A percentile compares a stretch with the other conserved stretches of the same genome.
These are phyloP conservation scores for Nineta flava DNA, from an alignment of 2,888 invertebrate species.

Conservation along the genomic window DNA sequence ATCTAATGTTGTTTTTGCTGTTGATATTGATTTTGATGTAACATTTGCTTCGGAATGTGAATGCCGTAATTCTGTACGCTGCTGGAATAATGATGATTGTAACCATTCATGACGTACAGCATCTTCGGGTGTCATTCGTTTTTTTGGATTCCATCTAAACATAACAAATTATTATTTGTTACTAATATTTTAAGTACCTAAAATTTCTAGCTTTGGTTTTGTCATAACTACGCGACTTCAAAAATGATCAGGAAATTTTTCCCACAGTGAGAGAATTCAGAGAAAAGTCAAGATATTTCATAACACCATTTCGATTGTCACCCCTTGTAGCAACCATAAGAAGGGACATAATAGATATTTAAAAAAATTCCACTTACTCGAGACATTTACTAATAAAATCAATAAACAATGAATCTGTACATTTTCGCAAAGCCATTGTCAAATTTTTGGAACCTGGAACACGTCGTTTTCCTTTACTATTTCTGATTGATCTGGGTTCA, in stretches of 20 bases:
- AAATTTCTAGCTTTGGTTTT: not conserved
- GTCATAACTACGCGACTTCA: not conserved
- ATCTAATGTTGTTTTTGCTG: slow-evolving; percentile 4
- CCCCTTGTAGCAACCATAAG: too few relatives aligned
- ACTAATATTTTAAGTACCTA: slow-evolving; percentile 5
- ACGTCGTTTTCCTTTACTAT: slow-evolving; percentile 85
- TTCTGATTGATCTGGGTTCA: slow-evolving; percentile 77
- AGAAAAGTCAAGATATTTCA: too few relatives aligned
- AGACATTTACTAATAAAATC: slow-evolving; percentile 83
- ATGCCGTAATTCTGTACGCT: slow-evolving; percentile 26
- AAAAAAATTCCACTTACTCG: slow-evolving; percentile 49
- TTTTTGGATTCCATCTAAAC: slow-evolving; percentile 79
- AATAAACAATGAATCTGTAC: slow-evolving; percentile 75
- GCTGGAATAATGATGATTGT: slow-evolving; percentile 33
- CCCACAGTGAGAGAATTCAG: too few relatives aligned
- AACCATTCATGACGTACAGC: slow-evolving; percentile 82
- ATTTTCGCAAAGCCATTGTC: slow-evolving; percentile 56
- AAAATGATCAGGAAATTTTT: too few relatives aligned
- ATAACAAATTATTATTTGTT: too few relatives aligned
- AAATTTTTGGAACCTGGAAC: slow-evolving; percentile 73
- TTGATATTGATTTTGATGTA: slow-evolving; percentile 17
- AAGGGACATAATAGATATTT: too few relatives aligned
- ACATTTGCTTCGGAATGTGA: slow-evolving; percentile 34
- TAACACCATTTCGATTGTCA: too few relatives aligned
- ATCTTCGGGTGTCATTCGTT: slow-evolving; percentile 81